These are phyloP conservation scores for Haliclona indistincta DNA, from an alignment of 37 sponge, comb jelly and placozoan genomes.

Conservation along the genomic window DNA sequence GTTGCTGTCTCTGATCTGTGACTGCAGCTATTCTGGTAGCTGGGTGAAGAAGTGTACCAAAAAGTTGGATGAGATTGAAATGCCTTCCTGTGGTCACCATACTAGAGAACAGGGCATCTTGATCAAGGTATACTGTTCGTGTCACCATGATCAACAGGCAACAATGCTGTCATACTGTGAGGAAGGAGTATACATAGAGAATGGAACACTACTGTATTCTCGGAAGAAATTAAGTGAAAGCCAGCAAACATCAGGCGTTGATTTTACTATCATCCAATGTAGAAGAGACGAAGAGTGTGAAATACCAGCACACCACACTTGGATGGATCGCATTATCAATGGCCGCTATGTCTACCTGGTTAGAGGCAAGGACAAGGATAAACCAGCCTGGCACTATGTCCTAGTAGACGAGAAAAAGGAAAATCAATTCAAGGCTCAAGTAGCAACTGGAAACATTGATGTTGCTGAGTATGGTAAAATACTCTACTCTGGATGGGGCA, in stretches of 20 bases:
- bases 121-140: conserved; percentile 37
- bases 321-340: not conserved
- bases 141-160: conserved; percentile 8
- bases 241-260: conserved; percentile 8
- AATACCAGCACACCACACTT: not conserved
- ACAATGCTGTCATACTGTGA: not conserved
- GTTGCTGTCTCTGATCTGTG: conserved; percentile 38
- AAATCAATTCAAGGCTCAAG: conserved; percentile 27
- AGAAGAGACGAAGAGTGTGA: not conserved
- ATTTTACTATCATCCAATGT: conserved; percentile 24
- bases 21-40: conserved; percentile 48
- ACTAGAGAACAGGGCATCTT: conserved; percentile 28
- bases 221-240: not conserved
- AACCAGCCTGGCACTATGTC: conserved; percentile 60
- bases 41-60: conserved; percentile 31
- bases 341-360: not conserved
- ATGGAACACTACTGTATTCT: not conserved
- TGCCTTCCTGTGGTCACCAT: conserved; percentile 57
- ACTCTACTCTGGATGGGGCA: conserved; percentile 72
- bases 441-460: conserved; percentile 33
- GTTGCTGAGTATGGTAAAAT: conserved; percentile 68
- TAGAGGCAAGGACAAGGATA: conserved; percentile 9
- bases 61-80: conserved; percentile 34
- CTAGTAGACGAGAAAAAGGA: conserved; percentile 48
- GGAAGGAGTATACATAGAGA: conserved; percentile 3